phyloP scores from a whole-genome alignment of 2,113 vertebrate species.

The Fukomys damarensis region DNA sequence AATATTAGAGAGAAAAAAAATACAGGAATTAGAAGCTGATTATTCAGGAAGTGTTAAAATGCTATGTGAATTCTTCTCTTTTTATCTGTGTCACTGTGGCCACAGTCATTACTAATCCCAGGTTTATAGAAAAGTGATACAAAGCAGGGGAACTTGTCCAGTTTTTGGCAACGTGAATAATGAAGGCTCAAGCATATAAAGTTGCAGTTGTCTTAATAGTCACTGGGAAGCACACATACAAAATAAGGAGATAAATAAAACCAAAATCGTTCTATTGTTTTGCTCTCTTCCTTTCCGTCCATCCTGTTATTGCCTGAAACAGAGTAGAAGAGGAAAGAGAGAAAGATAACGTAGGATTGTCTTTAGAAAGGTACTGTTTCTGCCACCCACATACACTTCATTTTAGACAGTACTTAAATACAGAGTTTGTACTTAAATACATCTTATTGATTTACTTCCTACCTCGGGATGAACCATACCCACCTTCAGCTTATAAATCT shows the following conservation, averaged over 20 bases:
- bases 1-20: constrained; percentile 47
- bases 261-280: background rate
- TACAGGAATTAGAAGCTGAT: background rate
- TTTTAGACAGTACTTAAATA: background rate
- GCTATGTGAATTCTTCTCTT: background rate
- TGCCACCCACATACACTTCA: background rate
- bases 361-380: constrained; percentile 1
- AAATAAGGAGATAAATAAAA: background rate
- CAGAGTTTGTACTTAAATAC: background rate
- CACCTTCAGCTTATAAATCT: background rate
- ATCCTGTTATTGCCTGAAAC: background rate
- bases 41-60: constrained; percentile 47
- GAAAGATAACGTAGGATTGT: constrained; percentile 39
- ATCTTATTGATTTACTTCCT: background rate
- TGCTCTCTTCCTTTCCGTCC: background rate
- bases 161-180: constrained; percentile 31
- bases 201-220: background rate
- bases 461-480: background rate
- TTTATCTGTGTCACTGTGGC: constrained; percentile 8
- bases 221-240: background rate
- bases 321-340: constrained; percentile 21
- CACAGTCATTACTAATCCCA: background rate
- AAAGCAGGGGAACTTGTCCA: constrained; percentile 27
- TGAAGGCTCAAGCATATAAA: background rate
- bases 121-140: constrained; percentile 28